Percentiles rank a stretch among this genome's conserved stretches.
phyloP scores from a whole-genome alignment of 2,797 vertebrate genomes.

The Manis javanica region DNA sequence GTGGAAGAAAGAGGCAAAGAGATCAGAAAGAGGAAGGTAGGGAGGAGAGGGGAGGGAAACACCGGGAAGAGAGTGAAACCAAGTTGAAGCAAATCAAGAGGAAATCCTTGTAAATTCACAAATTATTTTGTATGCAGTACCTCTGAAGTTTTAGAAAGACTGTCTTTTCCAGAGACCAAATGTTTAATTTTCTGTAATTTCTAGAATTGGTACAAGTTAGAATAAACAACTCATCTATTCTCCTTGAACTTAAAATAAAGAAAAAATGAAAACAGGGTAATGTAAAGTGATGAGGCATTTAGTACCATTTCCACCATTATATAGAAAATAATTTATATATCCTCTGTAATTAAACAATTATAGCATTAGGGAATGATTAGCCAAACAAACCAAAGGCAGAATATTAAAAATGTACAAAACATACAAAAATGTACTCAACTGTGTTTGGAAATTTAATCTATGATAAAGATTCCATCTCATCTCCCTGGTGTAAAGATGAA shows the following conservation, averaged over 20 bases:
- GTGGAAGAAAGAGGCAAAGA: not conserved
- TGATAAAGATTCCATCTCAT: not conserved
- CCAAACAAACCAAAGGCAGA: not conserved
- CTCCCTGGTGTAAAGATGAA: not conserved
- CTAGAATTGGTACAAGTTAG: not conserved
- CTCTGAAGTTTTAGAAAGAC: not conserved
- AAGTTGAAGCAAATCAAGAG: not conserved
- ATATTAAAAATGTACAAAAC: not conserved
- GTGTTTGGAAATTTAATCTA: not conserved
- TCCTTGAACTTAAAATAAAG: constrained; percentile 6
- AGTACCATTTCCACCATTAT: not conserved
- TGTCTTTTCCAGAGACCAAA: not conserved
- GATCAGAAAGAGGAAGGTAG: not conserved
- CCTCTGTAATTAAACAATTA: not conserved
- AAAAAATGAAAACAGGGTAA: not conserved
- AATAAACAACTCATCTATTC: not conserved
- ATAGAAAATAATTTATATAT: constrained; percentile 6
- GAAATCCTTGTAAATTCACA: not conserved
- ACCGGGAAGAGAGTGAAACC: not conserved
- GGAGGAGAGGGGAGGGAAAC: not conserved
- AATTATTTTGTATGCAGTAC: not conserved
- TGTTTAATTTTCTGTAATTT: not conserved
- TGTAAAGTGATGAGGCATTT: not conserved
- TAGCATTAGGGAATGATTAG: not conserved
- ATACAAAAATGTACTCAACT: not conserved